These are phyloP conservation scores for Buteo buteo DNA, from an alignment of 2,113 vertebrate genomes.

Conservation along the genomic window DNA sequence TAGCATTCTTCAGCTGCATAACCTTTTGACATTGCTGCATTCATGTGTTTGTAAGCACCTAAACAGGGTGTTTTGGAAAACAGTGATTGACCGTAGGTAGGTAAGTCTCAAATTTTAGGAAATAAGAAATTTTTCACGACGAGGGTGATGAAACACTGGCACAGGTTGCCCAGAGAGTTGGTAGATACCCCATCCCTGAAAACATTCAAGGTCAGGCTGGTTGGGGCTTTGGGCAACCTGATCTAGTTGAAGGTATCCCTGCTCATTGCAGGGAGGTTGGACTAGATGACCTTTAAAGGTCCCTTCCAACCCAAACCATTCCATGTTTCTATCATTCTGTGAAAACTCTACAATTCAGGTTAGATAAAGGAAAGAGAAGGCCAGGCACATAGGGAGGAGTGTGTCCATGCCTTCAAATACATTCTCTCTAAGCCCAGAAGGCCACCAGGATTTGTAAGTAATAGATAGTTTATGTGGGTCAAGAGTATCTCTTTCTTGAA, in stretches of 20 bases:
- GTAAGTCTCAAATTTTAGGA: background rate
- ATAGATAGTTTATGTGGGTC: background rate
- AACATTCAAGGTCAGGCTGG: background rate
- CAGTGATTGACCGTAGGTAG: background rate
- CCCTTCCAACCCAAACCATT: background rate
- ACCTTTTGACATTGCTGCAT: background rate
- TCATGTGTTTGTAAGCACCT: background rate
- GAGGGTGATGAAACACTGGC: background rate
- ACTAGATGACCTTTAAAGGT: background rate
- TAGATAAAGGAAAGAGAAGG: background rate
- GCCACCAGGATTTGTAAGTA: background rate
- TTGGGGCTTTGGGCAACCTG: background rate
- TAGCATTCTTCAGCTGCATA: background rate
- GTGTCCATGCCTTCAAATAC: background rate
- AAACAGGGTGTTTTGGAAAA: background rate
- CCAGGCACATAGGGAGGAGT: background rate
- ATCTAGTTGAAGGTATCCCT: background rate
- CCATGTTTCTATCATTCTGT: background rate
- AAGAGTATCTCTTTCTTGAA: background rate
- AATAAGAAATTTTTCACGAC: background rate
- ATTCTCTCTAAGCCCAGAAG: background rate
- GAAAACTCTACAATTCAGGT: background rate
- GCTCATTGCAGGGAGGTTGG: background rate
- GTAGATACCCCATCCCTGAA: background rate
- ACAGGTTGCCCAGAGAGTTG: background rate